Evolutionary conservation across 2,113 vertebrate genomes (phyloP).

Genomic region (human): DNA sequence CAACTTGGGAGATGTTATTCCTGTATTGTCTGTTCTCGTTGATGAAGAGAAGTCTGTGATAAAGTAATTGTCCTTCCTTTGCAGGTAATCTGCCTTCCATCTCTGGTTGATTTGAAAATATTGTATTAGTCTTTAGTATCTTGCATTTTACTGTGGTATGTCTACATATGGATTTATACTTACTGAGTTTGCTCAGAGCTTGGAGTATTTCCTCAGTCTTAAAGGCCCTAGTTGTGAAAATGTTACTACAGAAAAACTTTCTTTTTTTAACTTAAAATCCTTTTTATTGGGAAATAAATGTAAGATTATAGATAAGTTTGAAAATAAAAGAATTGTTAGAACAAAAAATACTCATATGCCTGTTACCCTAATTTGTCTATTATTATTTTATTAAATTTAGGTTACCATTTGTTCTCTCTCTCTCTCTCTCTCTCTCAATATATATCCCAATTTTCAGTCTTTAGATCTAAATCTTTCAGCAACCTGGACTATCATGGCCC

Average conservation of each 20-base stretch:
- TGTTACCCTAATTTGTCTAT: background rate
- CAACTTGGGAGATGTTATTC: background rate
- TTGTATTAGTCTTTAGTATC: background rate
- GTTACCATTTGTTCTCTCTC: background rate
- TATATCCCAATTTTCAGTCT: background rate
- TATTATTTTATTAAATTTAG: background rate
- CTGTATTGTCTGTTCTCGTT: background rate
- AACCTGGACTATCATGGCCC: background rate
- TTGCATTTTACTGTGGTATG: background rate
- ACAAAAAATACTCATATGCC: background rate
- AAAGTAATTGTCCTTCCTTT: background rate
- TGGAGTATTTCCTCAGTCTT: background rate
- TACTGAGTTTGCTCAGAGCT: background rate
- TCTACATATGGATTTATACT: background rate
- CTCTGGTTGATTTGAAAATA: background rate
- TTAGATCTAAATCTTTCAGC: background rate
- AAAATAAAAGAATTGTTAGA: background rate
- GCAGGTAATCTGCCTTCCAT: background rate
- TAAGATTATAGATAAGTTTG: background rate
- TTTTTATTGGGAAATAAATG: background rate
- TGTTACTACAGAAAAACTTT: background rate
- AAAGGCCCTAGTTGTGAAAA: background rate
- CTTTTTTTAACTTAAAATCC: background rate
- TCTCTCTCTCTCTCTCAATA: background rate
- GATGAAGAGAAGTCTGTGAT: background rate